A percentile compares a stretch with the other conserved stretches of the same genome.
Evolutionary conservation across 2,113 vertebrate species (phyloP).

Genomic region (Neodontobutis hainanensis): DNA sequence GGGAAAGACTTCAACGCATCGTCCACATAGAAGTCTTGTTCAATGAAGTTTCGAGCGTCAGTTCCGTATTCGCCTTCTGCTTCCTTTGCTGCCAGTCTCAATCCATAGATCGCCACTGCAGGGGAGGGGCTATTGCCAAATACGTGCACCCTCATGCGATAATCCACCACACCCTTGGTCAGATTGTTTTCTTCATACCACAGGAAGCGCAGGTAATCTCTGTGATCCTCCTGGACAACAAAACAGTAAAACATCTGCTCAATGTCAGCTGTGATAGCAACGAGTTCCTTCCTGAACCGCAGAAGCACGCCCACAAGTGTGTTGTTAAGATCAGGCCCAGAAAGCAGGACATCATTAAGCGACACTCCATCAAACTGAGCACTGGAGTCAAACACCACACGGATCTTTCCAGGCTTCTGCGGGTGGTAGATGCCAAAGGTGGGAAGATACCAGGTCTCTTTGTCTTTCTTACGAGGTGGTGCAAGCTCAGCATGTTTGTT

Average conservation of each 20-base stretch:
- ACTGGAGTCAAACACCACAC: constrained; percentile 5
- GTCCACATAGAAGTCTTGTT: constrained; percentile 10
- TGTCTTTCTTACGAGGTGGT: neutral
- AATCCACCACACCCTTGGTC: too few species aligned
- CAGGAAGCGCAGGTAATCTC: neutral
- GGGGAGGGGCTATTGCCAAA: neutral
- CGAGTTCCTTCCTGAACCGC: neutral
- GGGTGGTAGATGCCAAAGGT: constrained; percentile 1
- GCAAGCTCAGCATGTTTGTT: constrained; percentile 21
- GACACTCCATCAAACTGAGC: neutral
- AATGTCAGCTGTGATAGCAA: neutral
- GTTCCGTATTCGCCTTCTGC: neutral
- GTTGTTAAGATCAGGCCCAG: constrained; percentile 1
- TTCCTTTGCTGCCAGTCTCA: neutral
- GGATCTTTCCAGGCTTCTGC: constrained; percentile 2
- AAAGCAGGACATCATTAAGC: neutral
- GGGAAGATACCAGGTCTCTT: constrained; percentile 11
- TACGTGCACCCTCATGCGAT: too few species aligned
- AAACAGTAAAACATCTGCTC: constrained; percentile 13
- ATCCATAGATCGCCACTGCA: neutral
- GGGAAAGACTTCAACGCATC: constrained; percentile 7
- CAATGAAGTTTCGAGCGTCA: neutral
- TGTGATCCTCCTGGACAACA: neutral
- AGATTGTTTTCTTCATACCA: constrained; percentile 2
- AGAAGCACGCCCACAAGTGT: constrained; percentile 3